Conservation (phyloP, 37 sponge, comb jelly and placozoan genomes). For the Hormiphora californensis region DNA sequence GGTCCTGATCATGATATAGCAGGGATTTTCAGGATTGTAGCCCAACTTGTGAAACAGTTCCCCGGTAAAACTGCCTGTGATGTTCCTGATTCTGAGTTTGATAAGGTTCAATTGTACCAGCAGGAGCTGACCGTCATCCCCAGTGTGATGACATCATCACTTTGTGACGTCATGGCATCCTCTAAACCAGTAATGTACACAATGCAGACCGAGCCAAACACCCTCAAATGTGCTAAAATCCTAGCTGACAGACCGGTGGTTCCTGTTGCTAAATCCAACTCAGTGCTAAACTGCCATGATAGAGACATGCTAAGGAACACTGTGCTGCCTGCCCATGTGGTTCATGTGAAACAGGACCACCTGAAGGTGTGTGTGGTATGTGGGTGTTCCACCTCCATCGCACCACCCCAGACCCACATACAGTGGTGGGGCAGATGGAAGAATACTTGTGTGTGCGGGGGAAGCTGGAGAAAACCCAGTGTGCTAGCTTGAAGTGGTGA, state of each 20-base stretch:
- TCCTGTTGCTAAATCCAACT: slow-evolving; percentile 21
- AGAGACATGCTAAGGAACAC: slow-evolving; percentile 48
- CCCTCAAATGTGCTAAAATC: slow-evolving; percentile 44
- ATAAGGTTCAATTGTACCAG: slow-evolving; percentile 36
- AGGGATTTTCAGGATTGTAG: background rate
- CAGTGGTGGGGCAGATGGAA: slow-evolving; percentile 46
- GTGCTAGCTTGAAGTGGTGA: background rate
- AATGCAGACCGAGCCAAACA: slow-evolving; percentile 46
- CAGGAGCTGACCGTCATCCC: slow-evolving; percentile 28
- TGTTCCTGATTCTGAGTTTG: slow-evolving; percentile 14
- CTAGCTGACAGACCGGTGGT: slow-evolving; percentile 2
- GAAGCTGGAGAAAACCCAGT: slow-evolving; percentile 12
- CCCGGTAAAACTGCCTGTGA: slow-evolving; percentile 32
- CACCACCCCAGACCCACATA: background rate
- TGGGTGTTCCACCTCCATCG: slow-evolving; percentile 2
- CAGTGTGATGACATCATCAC: background rate
- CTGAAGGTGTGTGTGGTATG: slow-evolving; percentile 55
- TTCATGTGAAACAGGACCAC: slow-evolving; percentile 6
- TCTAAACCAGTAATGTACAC: background rate
- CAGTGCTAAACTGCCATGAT: slow-evolving; percentile 10
- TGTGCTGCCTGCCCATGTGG: slow-evolving; percentile 1
- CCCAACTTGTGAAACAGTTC: slow-evolving; percentile 33
- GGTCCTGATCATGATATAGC: slow-evolving; percentile 17
- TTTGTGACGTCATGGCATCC: background rate
- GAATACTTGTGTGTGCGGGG: slow-evolving; percentile 30